Conservation (phyloP, 1,140 invertebrate genomes). For the Pseudomyrmex pallidus region DNA sequence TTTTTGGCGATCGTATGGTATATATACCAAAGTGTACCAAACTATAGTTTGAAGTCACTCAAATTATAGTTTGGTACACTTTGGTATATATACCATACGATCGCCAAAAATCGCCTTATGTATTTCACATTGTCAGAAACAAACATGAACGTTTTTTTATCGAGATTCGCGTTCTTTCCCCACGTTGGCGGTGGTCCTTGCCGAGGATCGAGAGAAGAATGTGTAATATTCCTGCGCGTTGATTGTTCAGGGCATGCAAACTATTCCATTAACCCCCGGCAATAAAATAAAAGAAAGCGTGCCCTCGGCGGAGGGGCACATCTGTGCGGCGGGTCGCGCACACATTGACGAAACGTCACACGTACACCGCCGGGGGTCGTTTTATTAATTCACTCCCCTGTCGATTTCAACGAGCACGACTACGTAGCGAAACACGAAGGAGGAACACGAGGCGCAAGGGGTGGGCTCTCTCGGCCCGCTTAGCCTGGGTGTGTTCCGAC, state of each 20-base stretch:
- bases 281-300: conserved; percentile 78
- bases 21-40: too few relatives aligned
- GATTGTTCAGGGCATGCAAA: conserved; percentile 74
- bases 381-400: conserved; percentile 79
- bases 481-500: conserved; percentile 61
- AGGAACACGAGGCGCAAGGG: conserved; percentile 15
- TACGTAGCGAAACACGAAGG: conserved; percentile 43
- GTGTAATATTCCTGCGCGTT: conserved; percentile 67
- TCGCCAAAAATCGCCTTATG: too few relatives aligned
- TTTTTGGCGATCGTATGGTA: too few relatives aligned
- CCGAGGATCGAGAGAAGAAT: conserved; percentile 56
- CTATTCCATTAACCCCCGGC: conserved; percentile 78
- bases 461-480: conserved; percentile 20
- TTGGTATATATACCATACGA: too few relatives aligned
- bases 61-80: too few relatives aligned
- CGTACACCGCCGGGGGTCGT: conserved; percentile 72
- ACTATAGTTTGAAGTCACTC: too few relatives aligned
- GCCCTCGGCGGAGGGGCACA: conserved; percentile 72
- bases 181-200: neutral
- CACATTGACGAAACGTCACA: conserved; percentile 20
- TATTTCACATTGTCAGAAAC: neutral
- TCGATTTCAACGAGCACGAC: conserved; percentile 63
- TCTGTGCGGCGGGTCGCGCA: conserved; percentile 72
- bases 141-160: conserved; percentile 10
- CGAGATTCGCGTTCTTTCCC: neutral